Evolutionary conservation across 2,797 vertebrate species (phyloP).

Genomic region (Betta splendens): DNA sequence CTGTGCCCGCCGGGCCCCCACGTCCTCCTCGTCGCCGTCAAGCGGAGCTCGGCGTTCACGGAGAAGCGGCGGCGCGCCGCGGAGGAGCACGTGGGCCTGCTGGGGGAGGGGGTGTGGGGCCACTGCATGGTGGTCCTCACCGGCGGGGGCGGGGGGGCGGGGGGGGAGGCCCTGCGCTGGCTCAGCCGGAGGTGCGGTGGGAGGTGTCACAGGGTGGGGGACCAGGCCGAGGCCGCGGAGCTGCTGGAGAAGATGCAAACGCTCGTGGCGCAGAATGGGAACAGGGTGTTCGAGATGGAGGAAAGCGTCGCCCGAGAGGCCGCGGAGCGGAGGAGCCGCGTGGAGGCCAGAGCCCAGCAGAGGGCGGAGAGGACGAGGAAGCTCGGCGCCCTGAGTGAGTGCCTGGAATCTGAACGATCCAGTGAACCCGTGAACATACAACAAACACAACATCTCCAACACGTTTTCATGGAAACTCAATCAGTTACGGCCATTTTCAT

Average conservation of each 20-base stretch:
- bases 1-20: conserved; percentile 78
- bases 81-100: conserved; percentile 71
- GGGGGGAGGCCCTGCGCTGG: conserved; percentile 45
- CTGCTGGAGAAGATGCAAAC: conserved; percentile 62
- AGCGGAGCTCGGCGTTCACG: conserved; percentile 70
- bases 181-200: conserved; percentile 58
- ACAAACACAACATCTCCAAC: no score
- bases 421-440: no score
- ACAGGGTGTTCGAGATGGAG: conserved; percentile 58
- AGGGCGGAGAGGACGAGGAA: conserved; percentile 58
- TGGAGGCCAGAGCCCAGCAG: conserved; percentile 50
- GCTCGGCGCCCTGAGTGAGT: conserved; percentile 56
- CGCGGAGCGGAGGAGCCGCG: conserved; percentile 48
- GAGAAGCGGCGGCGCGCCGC: conserved; percentile 60
- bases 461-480: no score
- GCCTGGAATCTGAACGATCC: no score
- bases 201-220: conserved; percentile 54
- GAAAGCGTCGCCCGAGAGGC: conserved; percentile 1
- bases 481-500: no score
- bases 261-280: conserved; percentile 50
- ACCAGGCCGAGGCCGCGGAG: not conserved
- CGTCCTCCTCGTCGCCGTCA: conserved; percentile 74
- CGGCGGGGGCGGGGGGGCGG: not conserved
- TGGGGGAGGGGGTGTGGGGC: conserved; percentile 63
- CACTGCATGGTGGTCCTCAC: conserved; percentile 68